These are phyloP conservation scores for Agonopterix heracliana DNA, from an alignment of 2,888 invertebrate species.

Conservation along the genomic window DNA sequence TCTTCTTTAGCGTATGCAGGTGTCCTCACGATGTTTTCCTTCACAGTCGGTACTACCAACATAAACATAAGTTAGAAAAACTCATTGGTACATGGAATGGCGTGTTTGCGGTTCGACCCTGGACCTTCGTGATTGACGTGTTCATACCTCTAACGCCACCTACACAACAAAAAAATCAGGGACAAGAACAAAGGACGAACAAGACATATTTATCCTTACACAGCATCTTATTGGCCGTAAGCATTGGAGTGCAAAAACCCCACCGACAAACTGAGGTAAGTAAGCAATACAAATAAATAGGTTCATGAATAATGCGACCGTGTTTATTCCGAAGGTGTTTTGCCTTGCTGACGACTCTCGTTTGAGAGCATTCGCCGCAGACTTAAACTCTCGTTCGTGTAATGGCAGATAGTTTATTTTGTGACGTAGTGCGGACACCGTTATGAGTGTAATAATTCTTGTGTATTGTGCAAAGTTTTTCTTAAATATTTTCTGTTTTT, in stretches of 20 bases:
- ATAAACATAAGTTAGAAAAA: too few species aligned
- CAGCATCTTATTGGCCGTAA: constrained; percentile 10
- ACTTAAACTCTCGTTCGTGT: constrained; percentile 67
- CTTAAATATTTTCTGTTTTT: constrained; percentile 18
- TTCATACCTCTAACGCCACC: too few species aligned
- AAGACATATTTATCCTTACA: constrained; percentile 1
- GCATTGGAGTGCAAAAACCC: constrained; percentile 29
- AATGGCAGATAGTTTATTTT: constrained; percentile 65
- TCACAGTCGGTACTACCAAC: too few species aligned
- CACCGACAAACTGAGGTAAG: constrained; percentile 39
- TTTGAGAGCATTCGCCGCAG: constrained; percentile 52
- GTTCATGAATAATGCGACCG: constrained; percentile 65
- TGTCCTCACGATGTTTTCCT: too few species aligned
- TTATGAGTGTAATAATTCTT: constrained; percentile 57
- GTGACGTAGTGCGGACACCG: constrained; percentile 38
- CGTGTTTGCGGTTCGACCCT: too few species aligned
- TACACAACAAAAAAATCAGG: too few species aligned
- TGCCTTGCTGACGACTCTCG: constrained; percentile 45
- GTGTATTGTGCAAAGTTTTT: constrained; percentile 37
- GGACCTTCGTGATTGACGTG: too few species aligned
- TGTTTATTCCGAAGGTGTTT: constrained; percentile 33
- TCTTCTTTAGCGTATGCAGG: too few species aligned
- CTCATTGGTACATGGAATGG: too few species aligned
- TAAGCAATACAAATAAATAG: constrained; percentile 71
- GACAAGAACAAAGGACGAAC: background rate